Base-by-base conservation (phyloP, 2,797 vertebrate genomes). In the Poecilia wingei region DNA sequence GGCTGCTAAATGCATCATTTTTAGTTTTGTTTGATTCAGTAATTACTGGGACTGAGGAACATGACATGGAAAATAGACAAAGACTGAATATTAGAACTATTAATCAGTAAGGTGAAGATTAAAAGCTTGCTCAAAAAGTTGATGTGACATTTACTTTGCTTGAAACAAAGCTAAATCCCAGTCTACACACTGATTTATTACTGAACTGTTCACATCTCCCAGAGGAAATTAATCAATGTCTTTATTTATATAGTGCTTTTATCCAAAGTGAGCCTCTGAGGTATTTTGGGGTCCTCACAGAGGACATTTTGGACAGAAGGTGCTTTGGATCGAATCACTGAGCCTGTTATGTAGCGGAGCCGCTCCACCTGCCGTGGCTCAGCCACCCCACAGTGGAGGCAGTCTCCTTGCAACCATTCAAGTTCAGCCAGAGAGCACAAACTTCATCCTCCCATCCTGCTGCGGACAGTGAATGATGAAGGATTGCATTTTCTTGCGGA, bases 221-320 rank as follows among this genome's bases (percentile, higher is more conserved):
- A n/a, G 36, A 61, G 45, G 69, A 73, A 72, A 55, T 68, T 73
- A 47, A 13, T 49, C 28, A 46, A 22, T 72, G 43, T 31, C 49
- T 74, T 53, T 43, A 41, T 73, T 77, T 68, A n/a, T 77, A 16
- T 20, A 43, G 75, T 47, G 57, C 49, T 46, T 81, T 69, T 46
- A 70, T 70, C n/a, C n/a, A 71, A 71, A 57, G 66, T 55, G 53
- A 82, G 51, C 41, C 13, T 77, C 47, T 46, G 75, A 72, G 61
- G 57, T 61, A 55, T 55, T 68, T 69, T 77, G 46, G 36, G 75
- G 22, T 77, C 45, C 47, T 20, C 43, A 43, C 51, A 39, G 31
- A 80, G 53, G 59, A 41, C 22, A 41, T 64, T 43, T 74, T 31
- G 64, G 41, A 66, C 28, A 47, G 80, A 77, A 47, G 39, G 80